Evolutionary conservation across 2,888 invertebrate genomes (phyloP).

Genomic region (Melangyna quadrimaculata): DNA sequence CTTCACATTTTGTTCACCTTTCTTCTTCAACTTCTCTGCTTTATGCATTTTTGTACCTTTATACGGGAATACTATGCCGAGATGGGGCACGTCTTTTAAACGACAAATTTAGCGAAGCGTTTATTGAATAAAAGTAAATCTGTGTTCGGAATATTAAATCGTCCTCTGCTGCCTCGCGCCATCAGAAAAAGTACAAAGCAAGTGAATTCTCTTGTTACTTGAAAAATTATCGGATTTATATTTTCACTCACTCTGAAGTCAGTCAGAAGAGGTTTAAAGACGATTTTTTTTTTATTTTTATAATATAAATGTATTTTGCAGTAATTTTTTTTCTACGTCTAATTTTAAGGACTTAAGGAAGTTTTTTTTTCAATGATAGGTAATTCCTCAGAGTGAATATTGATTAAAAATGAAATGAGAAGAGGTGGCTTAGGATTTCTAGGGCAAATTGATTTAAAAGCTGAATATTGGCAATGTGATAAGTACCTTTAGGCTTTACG

Average conservation of each 20-base stretch:
- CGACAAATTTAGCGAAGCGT: conserved; percentile 72
- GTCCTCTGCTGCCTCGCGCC: too few species aligned
- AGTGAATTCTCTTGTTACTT: conserved; percentile 71
- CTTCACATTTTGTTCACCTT: background rate
- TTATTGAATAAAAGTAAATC: conserved; percentile 73
- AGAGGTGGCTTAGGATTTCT: background rate
- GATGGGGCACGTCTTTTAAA: conserved; percentile 64
- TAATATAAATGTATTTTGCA: conserved; percentile 8
- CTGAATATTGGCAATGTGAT: background rate
- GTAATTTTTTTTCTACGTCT: background rate
- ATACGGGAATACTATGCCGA: background rate
- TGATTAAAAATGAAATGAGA: background rate
- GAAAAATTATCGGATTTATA: conserved; percentile 70
- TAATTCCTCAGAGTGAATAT: conserved; percentile 29
- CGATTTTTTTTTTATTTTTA: conserved; percentile 22
- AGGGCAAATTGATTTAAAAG: conserved; percentile 19
- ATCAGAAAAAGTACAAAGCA: conserved; percentile 44
- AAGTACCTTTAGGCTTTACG: background rate
- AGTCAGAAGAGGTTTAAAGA: conserved; percentile 7
- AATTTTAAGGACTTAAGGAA: conserved; percentile 12
- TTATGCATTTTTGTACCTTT: background rate
- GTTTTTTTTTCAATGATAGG: background rate
- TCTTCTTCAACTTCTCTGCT: background rate
- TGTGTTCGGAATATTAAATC: conserved; percentile 72
- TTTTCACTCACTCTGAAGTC: conserved; percentile 11